Evolutionary conservation across 2,797 vertebrate species (phyloP), one percentile per base, ranked within the genome.

Genomic region (Helarctos malayanus): DNA sequence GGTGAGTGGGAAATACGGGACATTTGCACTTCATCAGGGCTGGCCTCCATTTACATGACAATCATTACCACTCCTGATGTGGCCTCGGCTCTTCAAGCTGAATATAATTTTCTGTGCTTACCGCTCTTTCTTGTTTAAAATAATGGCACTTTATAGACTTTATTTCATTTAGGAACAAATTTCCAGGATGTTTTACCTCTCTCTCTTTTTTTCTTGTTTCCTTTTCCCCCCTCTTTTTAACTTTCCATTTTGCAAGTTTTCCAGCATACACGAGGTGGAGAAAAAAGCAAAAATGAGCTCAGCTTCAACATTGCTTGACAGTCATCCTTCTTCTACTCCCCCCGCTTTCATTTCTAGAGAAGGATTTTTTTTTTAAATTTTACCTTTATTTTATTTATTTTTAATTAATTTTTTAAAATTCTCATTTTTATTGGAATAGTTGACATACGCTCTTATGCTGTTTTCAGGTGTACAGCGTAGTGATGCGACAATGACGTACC

Each of bases 21-120:
- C 90, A 54, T 32, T 96, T 89, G 75, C 76, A 91, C 85, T 85
- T 94, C 71, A n/a, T 91, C 63, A 47, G 18, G 13, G 21, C 25
- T 84, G 56, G 71, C 25, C 27, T 93, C 25, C 54, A 90, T 85
- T 97, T 95, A 59, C 47, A 45, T 76, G 93, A 82, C 82, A 79
- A 82, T 82, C 23, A 57, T 32, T 38, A 78, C 14, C n/a, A 21
- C 41, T 61, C 75, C 9, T 38, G 45, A 57, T 69, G 80, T 84
- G 71, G 19, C 32, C 35, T 16, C 23, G 56, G 83, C 54, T 78
- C 71, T 89, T 69, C 56, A 73, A 73, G 63, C 59, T 82, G 76
- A 95, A 95, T 90, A 75, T 76, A 91, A 80, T 80, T 91, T 88
- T 91, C 56, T 79, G 29, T 63, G 65, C 93, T 88, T 83, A 91